Conservation (phyloP, 2,113 vertebrate genomes). For the Nerophis ophidion region DNA sequence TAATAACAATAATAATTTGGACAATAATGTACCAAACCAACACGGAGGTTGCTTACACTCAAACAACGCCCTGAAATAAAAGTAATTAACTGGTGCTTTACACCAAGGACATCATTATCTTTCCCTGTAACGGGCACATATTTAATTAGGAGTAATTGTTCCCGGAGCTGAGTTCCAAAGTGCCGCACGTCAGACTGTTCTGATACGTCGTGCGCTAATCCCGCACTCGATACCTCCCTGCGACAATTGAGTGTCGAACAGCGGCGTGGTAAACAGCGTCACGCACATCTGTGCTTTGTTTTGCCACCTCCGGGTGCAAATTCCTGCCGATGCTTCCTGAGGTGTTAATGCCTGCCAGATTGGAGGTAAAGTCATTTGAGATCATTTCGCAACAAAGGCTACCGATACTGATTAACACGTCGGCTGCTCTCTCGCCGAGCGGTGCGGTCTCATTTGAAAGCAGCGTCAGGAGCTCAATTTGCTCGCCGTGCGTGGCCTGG, state of each 20-base stretch:
- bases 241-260: constrained; percentile 78
- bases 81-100: constrained; percentile 93
- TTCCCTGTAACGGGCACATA: constrained; percentile 76
- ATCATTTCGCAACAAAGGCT: constrained; percentile 67
- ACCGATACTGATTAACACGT: constrained; percentile 72
- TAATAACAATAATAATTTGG: too few species aligned
- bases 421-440: constrained; percentile 52
- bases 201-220: constrained; percentile 83
- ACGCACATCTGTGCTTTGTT: constrained; percentile 26
- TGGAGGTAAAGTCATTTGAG: constrained; percentile 58
- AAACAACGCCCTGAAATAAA: constrained; percentile 68
- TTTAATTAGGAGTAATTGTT: constrained; percentile 98
- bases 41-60: constrained; percentile 37
- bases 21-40: constrained; percentile 17
- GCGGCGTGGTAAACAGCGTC: not conserved
- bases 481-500: constrained; percentile 44
- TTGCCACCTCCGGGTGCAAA: constrained; percentile 41
- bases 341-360: constrained; percentile 73
- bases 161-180: constrained; percentile 82
- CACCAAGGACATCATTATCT: constrained; percentile 86
- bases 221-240: constrained; percentile 82
- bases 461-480: constrained; percentile 59
- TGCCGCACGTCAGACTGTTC: constrained; percentile 79
- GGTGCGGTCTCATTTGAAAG: constrained; percentile 42
- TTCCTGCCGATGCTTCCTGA: constrained; percentile 44